Evolutionary conservation across 2,888 invertebrate genomes (phyloP).

Genomic region (Stenchaetothrips biformis): DNA sequence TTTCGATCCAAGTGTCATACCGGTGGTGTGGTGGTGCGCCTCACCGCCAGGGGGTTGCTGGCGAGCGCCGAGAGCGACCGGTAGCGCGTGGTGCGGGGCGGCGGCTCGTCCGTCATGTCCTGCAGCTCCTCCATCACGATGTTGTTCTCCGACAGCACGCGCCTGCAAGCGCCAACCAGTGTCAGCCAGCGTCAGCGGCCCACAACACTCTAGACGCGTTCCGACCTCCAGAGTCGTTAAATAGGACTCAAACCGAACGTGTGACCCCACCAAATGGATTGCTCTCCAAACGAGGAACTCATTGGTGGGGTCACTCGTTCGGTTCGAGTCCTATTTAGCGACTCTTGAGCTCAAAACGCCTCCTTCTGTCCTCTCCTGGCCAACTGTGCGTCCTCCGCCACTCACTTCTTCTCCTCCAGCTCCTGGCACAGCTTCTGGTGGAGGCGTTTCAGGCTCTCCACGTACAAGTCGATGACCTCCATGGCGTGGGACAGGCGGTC

Average conservation of each 20-base stretch:
- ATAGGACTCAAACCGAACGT: too few species aligned
- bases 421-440: slow-evolving; percentile 54
- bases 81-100: slow-evolving; percentile 1
- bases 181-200: too few species aligned
- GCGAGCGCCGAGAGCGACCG: slow-evolving; percentile 1
- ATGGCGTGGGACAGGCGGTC: slow-evolving; percentile 53
- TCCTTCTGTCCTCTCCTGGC: too few species aligned
- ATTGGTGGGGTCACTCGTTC: too few species aligned
- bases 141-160: slow-evolving; percentile 14
- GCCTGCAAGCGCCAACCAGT: too few species aligned
- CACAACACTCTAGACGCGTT: too few species aligned
- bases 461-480: slow-evolving; percentile 54
- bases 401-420: slow-evolving; percentile 54
- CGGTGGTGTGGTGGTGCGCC: neutral
- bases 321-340: neutral
- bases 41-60: slow-evolving; percentile 1
- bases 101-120: neutral
- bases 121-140: slow-evolving; percentile 8
- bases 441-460: slow-evolving; percentile 54
- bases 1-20: neutral
- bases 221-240: too few species aligned
- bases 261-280: too few species aligned
- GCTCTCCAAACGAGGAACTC: too few species aligned
- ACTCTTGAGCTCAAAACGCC: neutral
- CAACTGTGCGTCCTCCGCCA: slow-evolving; percentile 30